phyloP scores from a whole-genome alignment of 2,113 vertebrate species.

The Gavia stellata region DNA sequence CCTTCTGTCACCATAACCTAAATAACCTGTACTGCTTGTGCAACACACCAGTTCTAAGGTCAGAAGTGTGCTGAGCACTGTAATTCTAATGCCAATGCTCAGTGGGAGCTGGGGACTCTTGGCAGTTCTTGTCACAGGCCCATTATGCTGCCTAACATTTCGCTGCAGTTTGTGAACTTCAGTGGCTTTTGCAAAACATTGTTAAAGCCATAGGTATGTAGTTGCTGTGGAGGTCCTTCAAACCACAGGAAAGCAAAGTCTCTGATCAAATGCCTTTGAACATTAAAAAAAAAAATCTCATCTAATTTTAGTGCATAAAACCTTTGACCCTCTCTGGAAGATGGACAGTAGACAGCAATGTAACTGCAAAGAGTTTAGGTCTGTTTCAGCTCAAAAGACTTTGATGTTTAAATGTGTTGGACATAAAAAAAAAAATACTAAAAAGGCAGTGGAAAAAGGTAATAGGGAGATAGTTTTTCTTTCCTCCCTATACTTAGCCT shows the following conservation, averaged over 20 bases:
- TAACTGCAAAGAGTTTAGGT: background rate
- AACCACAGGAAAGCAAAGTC: background rate
- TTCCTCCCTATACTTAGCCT: background rate
- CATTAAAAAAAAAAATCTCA: background rate
- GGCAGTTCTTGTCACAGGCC: background rate
- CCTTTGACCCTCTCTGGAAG: background rate
- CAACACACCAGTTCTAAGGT: background rate
- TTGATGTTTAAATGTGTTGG: background rate
- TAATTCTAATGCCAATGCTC: conserved; percentile 15
- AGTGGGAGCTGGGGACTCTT: background rate
- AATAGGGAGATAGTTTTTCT: background rate
- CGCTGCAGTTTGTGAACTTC: background rate
- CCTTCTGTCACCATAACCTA: conserved; percentile 22
- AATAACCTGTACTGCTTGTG: conserved; percentile 29
- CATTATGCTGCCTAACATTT: conserved; percentile 1
- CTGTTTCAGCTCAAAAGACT: background rate
- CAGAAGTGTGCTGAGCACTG: conserved; percentile 20
- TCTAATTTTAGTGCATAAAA: background rate
- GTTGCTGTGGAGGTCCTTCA: background rate
- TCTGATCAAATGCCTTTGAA: background rate
- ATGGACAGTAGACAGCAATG: background rate
- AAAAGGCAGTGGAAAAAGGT: background rate
- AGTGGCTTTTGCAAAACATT: background rate
- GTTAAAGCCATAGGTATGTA: background rate
- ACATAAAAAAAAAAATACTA: background rate